Conservation (phyloP, 1,140 invertebrate species). For the Limonius californicus region DNA sequence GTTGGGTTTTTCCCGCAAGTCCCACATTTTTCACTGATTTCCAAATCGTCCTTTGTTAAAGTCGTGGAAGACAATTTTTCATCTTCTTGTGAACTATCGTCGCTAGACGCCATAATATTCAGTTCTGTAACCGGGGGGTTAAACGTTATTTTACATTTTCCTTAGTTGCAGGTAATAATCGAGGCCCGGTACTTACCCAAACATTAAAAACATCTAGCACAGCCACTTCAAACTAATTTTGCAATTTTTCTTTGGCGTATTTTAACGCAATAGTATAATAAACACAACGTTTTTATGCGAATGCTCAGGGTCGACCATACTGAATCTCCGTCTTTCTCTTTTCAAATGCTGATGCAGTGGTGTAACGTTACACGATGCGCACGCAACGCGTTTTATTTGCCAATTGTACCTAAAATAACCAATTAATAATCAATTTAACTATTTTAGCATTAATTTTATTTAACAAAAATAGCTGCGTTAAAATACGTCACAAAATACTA, state of each 20-base stretch:
- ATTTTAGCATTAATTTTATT: too few relatives aligned
- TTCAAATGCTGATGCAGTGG: too few relatives aligned
- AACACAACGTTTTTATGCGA: background rate
- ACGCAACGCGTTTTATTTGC: too few relatives aligned
- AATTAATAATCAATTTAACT: too few relatives aligned
- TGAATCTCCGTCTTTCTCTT: background rate
- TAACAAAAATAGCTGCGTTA: too few relatives aligned
- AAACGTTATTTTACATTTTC: background rate
- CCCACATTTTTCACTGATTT: background rate
- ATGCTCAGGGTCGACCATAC: background rate
- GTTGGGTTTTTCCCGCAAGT: background rate
- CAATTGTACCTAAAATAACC: too few relatives aligned
- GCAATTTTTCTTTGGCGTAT: background rate
- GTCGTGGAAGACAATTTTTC: background rate
- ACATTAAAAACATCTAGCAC: background rate
- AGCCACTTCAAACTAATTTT: background rate
- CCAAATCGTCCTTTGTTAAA: background rate
- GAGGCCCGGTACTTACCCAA: background rate
- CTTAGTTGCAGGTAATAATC: too few relatives aligned
- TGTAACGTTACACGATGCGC: too few relatives aligned
- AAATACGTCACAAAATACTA: too few relatives aligned
- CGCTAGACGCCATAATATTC: slow-evolving; percentile 10
- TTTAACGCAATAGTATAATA: background rate
- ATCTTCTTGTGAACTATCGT: background rate
- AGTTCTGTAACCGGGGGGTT: background rate